These are phyloP conservation scores for Macrotrachela quadricornifera DNA, from an alignment of 1,140 invertebrate species.

Conservation along the genomic window DNA sequence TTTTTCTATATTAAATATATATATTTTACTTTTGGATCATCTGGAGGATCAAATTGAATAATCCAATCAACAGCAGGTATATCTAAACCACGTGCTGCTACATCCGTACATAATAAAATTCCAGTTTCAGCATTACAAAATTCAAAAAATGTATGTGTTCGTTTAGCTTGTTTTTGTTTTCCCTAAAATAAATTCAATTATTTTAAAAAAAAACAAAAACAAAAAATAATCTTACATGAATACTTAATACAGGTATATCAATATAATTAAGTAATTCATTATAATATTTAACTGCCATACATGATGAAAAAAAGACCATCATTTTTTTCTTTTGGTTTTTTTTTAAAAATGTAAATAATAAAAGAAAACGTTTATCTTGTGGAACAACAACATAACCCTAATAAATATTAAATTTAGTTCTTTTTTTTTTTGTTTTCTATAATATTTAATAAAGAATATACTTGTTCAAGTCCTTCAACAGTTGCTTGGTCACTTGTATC, in stretches of 20 bases:
- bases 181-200: slow-evolving; percentile 54
- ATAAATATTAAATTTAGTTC: too few species aligned
- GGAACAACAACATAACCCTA: slow-evolving; percentile 65
- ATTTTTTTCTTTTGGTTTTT: slow-evolving; percentile 88
- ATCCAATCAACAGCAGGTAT: slow-evolving; percentile 97
- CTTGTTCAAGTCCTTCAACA: slow-evolving; percentile 79
- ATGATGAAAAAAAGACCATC: slow-evolving; percentile 98
- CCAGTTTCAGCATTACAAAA: slow-evolving; percentile 83
- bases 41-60: slow-evolving; percentile 92
- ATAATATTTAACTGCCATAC: slow-evolving; percentile 91
- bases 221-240: slow-evolving; percentile 55
- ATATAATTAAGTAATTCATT: slow-evolving; percentile 93
- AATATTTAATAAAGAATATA: too few species aligned
- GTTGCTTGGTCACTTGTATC: slow-evolving; percentile 48
- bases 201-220: slow-evolving; percentile 9
- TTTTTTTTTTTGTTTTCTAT: too few species aligned
- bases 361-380: slow-evolving; percentile 75
- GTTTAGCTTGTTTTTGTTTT: slow-evolving; percentile 88
- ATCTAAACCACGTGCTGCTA: slow-evolving; percentile 86
- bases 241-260: slow-evolving; percentile 78
- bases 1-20: not conserved
- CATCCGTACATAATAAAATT: slow-evolving; percentile 87
- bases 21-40: slow-evolving; percentile 52
- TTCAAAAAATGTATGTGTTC: slow-evolving; percentile 90
- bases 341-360: slow-evolving; percentile 97